A percentile compares a stretch with the other conserved stretches of the same genome.
Conservation (phyloP, 1,140 invertebrate genomes). For the Augochlora pura region DNA sequence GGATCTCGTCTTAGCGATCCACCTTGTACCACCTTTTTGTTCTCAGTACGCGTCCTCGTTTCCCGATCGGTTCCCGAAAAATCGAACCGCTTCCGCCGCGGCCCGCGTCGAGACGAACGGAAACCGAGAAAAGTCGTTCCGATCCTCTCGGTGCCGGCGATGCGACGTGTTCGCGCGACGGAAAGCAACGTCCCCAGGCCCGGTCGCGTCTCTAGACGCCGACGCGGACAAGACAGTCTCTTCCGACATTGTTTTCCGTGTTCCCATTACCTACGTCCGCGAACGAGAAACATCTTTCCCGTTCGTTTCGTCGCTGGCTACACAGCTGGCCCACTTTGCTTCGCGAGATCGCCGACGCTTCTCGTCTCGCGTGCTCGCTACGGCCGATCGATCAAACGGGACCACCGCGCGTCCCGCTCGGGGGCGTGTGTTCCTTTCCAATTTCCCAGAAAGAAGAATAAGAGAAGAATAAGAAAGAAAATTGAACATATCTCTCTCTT, state of each 20-base stretch:
- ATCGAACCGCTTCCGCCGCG: not conserved
- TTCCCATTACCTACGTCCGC: not conserved
- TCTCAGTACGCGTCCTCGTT: too few species aligned
- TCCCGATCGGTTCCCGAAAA: slow-evolving; percentile 10
- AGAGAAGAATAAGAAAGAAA: slow-evolving; percentile 23
- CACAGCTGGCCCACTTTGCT: too few species aligned
- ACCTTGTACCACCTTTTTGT: too few species aligned
- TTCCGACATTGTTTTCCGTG: not conserved
- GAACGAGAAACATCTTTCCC: not conserved
- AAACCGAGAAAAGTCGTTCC: slow-evolving; percentile 13
- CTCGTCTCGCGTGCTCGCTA: not conserved
- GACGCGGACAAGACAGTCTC: too few species aligned
- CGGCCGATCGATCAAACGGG: slow-evolving; percentile 12
- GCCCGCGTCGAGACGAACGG: slow-evolving; percentile 26
- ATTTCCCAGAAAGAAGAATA: slow-evolving; percentile 12
- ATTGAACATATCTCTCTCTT: slow-evolving; percentile 31
- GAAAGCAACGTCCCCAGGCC: not conserved
- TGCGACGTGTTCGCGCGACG: not conserved
- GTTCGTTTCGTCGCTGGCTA: too few species aligned
- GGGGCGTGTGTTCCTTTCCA: slow-evolving; percentile 24
- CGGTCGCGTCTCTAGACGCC: too few species aligned
- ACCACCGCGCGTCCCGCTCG: slow-evolving; percentile 20
- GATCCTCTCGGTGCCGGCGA: not conserved
- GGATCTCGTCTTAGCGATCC: not conserved
- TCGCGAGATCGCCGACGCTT: too few species aligned